Evolutionary conservation across 1,140 invertebrate genomes (phyloP), one percentile per base, ranked within the genome.

Genomic region (Coelopa frigida): DNA sequence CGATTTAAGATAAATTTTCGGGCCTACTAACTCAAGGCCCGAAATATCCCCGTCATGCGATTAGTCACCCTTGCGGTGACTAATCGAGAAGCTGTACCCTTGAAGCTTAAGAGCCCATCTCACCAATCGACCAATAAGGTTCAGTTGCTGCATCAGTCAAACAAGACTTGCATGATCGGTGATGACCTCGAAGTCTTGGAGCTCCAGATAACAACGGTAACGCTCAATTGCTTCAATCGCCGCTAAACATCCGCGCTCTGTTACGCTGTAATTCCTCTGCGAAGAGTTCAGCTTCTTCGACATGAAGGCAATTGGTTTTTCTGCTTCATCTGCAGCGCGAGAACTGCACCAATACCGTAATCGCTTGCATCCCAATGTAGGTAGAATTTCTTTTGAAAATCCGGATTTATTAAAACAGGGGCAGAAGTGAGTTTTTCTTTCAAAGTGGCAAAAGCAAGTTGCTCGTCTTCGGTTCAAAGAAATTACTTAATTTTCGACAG

Each of bases 241-340:
- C 5, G 44, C 44, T 10, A 48, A 26, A 27, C 35, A 49, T 18
- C 44, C 41, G 5, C 24, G 18, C 20, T 49, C 48, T 8, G 48
- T 50, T 0, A 45, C 48, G 11, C 22, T 38, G 21, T 50, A 45
- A 20, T 50, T 50, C 15, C 42, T 23, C 26, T 50, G 48, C 1
- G 48, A 12, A 12, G 48, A 44, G 40, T 27, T 45, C 18, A 50
- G 70, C 27, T 22, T 23, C 27, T 26, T 18, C 18, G 31, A 3
- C 18, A 26, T 22, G 37, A 45, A 72, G n/a, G n/a, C n/a, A n/a
- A n/a, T n/a, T n/a, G n/a, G n/a, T n/a, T n/a, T n/a, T n/a, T n/a
- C n/a, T n/a, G n/a, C n/a, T n/a, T n/a, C n/a, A n/a, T n/a, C n/a
- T n/a, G n/a, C n/a, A n/a, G 43, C 5, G 41, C 36, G 6, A 46